Percentiles rank a stretch among this genome's conserved stretches.
Evolutionary conservation across 2,888 invertebrate genomes (phyloP).

Genomic region (Cheilosia vernalis): DNA sequence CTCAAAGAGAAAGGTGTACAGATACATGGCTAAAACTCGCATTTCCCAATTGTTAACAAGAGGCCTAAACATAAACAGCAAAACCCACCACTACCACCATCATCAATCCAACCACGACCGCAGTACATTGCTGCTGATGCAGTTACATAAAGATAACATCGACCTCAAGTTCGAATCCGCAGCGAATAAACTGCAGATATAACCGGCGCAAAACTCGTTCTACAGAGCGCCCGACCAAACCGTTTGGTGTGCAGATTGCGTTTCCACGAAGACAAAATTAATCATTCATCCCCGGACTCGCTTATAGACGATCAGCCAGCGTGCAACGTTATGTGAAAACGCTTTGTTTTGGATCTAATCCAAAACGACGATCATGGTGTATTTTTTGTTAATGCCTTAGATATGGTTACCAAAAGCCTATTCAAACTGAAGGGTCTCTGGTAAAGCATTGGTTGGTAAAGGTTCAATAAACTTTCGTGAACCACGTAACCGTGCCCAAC

Average conservation of each 20-base stretch:
- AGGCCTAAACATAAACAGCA: conserved; percentile 33
- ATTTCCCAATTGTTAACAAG: conserved; percentile 55
- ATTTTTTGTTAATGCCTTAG: conserved; percentile 34
- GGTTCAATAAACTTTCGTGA: conserved; percentile 56
- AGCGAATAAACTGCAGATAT: conserved; percentile 50
- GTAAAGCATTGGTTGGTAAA: neutral
- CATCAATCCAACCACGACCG: conserved; percentile 3
- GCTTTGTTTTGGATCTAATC: conserved; percentile 28
- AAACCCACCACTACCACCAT: conserved; percentile 27
- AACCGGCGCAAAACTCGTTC: conserved; percentile 56
- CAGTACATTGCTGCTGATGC: conserved; percentile 32
- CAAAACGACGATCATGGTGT: conserved; percentile 18
- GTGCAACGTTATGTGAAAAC: conserved; percentile 47
- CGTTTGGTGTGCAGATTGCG: conserved; percentile 55
- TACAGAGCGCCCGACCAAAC: conserved; percentile 3
- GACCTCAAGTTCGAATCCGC: conserved; percentile 68
- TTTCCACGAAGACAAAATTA: conserved; percentile 50
- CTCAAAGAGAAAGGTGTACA: conserved; percentile 64
- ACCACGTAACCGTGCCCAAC: conserved; percentile 51
- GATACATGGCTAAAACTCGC: conserved; percentile 6
- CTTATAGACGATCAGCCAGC: neutral
- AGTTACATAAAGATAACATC: conserved; percentile 72
- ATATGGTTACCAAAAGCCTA: conserved; percentile 24
- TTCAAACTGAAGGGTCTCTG: conserved; percentile 31
- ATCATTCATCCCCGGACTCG: conserved; percentile 19